phyloP scores from a whole-genome alignment of 1,140 invertebrate genomes.

The Cydia amplana region DNA sequence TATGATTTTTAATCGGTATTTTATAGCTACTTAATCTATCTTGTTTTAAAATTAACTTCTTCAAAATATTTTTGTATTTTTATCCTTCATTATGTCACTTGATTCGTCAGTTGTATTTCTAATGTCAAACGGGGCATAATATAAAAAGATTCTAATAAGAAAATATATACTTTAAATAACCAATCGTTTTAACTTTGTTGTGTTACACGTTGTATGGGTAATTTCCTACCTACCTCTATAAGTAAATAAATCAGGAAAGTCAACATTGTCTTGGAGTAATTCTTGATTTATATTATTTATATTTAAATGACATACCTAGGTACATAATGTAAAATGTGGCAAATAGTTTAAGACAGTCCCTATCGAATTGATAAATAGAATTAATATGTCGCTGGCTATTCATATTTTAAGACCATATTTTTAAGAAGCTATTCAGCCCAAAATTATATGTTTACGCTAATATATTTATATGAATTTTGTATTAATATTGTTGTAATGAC shows the following conservation, averaged over 20 bases:
- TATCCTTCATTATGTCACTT: too few relatives aligned
- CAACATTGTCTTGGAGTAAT: neutral
- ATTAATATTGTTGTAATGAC: slow-evolving; percentile 22
- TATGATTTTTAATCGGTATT: too few relatives aligned
- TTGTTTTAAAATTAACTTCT: too few relatives aligned
- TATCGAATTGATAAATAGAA: neutral
- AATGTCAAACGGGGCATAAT: too few relatives aligned
- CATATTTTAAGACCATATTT: slow-evolving; percentile 18
- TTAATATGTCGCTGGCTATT: slow-evolving; percentile 10
- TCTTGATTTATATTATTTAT: neutral
- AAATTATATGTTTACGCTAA: neutral
- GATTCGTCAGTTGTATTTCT: too few relatives aligned
- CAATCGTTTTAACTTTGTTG: neutral
- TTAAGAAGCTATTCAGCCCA: neutral
- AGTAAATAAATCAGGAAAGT: too few relatives aligned
- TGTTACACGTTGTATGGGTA: neutral
- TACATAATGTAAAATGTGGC: neutral
- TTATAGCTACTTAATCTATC: too few relatives aligned
- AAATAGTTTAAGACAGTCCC: slow-evolving; percentile 3
- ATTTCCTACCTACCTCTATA: neutral
- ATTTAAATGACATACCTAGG: neutral
- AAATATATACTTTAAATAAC: neutral
- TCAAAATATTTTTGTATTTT: too few relatives aligned
- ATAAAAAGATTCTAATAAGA: neutral
- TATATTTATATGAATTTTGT: slow-evolving; percentile 1